Base-by-base conservation (phyloP, 2,888 invertebrate species). In the Steinernema carpocapsae region DNA sequence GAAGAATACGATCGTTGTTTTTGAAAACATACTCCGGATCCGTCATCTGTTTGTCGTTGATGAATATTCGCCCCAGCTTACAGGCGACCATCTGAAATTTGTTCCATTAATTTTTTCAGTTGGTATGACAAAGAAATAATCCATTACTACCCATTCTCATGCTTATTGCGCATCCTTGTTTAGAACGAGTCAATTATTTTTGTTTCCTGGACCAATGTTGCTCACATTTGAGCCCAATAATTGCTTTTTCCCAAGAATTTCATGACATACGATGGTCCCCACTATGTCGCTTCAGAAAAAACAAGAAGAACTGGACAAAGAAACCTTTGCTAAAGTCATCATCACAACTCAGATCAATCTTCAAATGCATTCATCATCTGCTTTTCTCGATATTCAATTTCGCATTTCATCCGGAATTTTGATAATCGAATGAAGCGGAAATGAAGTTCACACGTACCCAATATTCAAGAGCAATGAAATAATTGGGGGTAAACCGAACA, bases 1-100 rank as follows among this genome's bases (percentile, higher is more conserved):
- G 86, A 17, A 83, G 79, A 32, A 87, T 79, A n/a, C 56, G 71
- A 71, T 86, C 86, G 32, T 76, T 79, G 74, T 95, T 94, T 88
- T 94, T 93, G 78, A 97, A 91, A 88, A 93, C 91, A 90, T 96
- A 95, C 89, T 96, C 94, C 24, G 78, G 73, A 74, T 85, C 79
- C 19, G 71, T 93, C 92, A 95, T 94, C 88, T 92, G 92, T 88
- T 94, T 93, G 88, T 94, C 95, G 91, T 95, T 95, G 87, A 95
- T 94, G 17, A 94, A 94, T 84, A 95, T 91, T 22, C 94, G 94
- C 59, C 95, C 95, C 45, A 93, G 93, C 84, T 93, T 92, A 88
- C 94, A 94, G 89, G 94, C 94, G 79, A 94, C 91, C 88, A 94
- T 94, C 90, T 90, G 85, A 29, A 83, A 81, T 46, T 45, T 14